Evolutionary conservation across 1,140 invertebrate species (phyloP).

Genomic region (Lordiphosa stackelbergi): DNA sequence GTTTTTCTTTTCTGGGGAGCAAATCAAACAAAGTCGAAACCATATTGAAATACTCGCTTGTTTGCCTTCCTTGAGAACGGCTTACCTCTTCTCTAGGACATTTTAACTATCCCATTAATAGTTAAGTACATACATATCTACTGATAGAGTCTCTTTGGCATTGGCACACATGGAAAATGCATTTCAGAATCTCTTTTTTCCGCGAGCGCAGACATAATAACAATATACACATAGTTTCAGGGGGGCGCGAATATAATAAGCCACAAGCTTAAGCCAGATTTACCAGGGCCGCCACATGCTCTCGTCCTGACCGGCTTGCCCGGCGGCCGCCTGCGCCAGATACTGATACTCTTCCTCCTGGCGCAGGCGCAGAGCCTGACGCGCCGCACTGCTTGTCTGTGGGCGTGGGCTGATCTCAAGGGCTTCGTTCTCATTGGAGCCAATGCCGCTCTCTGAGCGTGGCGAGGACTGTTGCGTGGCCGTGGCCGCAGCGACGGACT

Average conservation of each 20-base stretch:
- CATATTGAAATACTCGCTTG: slow-evolving; percentile 26
- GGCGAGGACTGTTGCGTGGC: slow-evolving; percentile 60
- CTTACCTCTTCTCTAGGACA: no score
- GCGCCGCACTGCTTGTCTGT: slow-evolving; percentile 58
- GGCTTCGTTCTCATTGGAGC: slow-evolving; percentile 58
- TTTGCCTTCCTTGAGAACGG: slow-evolving; percentile 14
- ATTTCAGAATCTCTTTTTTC: slow-evolving; percentile 18
- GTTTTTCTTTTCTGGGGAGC: slow-evolving; percentile 16
- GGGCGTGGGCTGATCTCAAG: slow-evolving; percentile 51
- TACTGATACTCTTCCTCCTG: slow-evolving; percentile 63
- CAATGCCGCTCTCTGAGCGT: slow-evolving; percentile 60
- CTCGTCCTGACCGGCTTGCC: slow-evolving; percentile 48
- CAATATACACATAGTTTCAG: slow-evolving; percentile 22
- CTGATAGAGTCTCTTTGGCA: slow-evolving; percentile 53
- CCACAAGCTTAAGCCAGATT: slow-evolving; percentile 5
- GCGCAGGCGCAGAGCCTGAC: slow-evolving; percentile 54
- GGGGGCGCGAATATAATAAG: slow-evolving; percentile 6
- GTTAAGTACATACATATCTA: slow-evolving; percentile 18
- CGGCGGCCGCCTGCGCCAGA: slow-evolving; percentile 39
- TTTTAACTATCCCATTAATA: neutral
- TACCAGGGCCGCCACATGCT: slow-evolving; percentile 75
- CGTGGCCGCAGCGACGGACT: slow-evolving; percentile 41
- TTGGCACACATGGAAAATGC: slow-evolving; percentile 70
- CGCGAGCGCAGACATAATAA: slow-evolving; percentile 34
- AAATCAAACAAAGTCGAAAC: slow-evolving; percentile 31